Percentiles rank a stretch among this genome's conserved stretches.
Conservation (phyloP, 2,888 invertebrate species). For the Carabus problematicus region DNA sequence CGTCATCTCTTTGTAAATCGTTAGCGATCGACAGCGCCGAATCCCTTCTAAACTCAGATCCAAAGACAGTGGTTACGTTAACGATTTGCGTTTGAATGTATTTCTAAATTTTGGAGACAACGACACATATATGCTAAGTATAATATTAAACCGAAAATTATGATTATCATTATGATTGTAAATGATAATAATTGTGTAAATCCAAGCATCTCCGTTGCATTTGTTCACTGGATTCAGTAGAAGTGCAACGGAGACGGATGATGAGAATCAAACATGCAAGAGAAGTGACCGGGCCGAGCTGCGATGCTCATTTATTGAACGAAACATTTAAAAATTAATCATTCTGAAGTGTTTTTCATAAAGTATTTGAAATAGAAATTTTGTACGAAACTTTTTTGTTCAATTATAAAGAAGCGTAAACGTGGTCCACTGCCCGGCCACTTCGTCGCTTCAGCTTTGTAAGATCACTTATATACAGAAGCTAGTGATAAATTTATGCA, state of each 20-base stretch:
- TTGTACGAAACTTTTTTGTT: conserved; percentile 25
- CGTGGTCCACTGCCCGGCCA: conserved; percentile 12
- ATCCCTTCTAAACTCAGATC: conserved; percentile 26
- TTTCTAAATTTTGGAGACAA: conserved; percentile 55
- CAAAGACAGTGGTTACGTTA: conserved; percentile 30
- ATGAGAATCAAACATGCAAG: conserved; percentile 5
- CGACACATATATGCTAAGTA: conserved; percentile 57
- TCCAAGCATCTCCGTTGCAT: conserved; percentile 18
- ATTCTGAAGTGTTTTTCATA: no score
- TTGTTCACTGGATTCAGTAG: conserved; percentile 9
- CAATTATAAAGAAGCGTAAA: conserved; percentile 13
- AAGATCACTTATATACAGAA: conserved; percentile 46
- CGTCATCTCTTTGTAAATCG: conserved; percentile 25
- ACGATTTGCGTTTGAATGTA: conserved; percentile 34
- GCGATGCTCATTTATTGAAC: conserved; percentile 16
- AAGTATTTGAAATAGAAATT: conserved; percentile 30
- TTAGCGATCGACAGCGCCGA: conserved; percentile 41
- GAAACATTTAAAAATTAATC: conserved; percentile 14
- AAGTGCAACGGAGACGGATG: conserved; percentile 19
- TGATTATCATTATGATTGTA: conserved; percentile 41
- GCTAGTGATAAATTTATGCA: conserved; percentile 58
- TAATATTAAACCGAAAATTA: conserved; percentile 42
- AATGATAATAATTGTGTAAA: conserved; percentile 39
- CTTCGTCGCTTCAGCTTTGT: conserved; percentile 43
- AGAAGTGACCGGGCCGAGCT: conserved; percentile 30